Base-by-base conservation (phyloP, 37 sponge, comb jelly and placozoan genomes). In the Cliona cf. orientalis region DNA sequence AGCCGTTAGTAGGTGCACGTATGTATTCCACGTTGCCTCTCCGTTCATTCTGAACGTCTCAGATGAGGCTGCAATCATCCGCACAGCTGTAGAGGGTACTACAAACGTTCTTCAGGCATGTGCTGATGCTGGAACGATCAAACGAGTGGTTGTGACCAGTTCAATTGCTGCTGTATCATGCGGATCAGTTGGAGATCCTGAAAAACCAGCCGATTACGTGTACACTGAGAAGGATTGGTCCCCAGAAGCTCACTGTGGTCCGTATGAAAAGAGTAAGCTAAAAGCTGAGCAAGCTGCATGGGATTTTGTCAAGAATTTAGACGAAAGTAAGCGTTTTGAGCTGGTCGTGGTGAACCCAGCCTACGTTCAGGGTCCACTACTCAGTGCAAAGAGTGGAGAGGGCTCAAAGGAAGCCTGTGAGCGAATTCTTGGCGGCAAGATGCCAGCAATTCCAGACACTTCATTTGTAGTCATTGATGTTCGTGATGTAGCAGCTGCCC, bases 21-120 rank as follows among this genome's bases (percentile, higher is more conserved):
- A 94, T 45, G 95, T 94, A 1, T 81, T 87, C 42, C 97, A 97
- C 74, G 74, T 97, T 0, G 97, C 97, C 21, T 97, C 97, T 44
- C 95, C 95, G 2, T 90, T 92, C 67, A n/a, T n/a, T n/a, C n/a
- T n/a, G n/a, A n/a, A n/a, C n/a, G n/a, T n/a, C n/a, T n/a, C n/a
- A n/a, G 76, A 72, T n/a, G 76, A 80, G 28, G 80, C 74, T 1
- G 55, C 41, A 28, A 14, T 86, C 25, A 85, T 97, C 32, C 55
- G 38, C 0, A 91, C 93, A 39, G 93, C 97, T 21, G 95, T 91
- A 28, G 90, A 94, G 26, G 95, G 95, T 0, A 90, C 91, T 7
- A 37, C 46, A 46, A 90, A 87, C 46, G 95, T 97, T 12, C 88
- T 97, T n/a, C 77, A 80, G 22, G 97, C 95, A 3, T 97, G 97